These are phyloP conservation scores for Orius insidiosus DNA, from an alignment of 1,140 invertebrate species.

Conservation along the genomic window DNA sequence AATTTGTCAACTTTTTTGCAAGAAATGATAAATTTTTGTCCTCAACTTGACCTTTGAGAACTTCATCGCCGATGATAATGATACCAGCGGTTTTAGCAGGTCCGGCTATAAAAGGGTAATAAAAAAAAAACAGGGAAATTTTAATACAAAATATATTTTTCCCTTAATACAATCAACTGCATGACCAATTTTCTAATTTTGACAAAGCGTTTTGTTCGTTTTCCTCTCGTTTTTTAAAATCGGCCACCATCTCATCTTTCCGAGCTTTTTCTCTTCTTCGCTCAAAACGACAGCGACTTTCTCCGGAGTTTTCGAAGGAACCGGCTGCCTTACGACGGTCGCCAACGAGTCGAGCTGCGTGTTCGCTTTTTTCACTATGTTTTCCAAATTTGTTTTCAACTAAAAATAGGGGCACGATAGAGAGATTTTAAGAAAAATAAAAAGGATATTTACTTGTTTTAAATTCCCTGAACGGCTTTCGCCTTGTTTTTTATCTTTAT, in stretches of 20 bases:
- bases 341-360: background rate
- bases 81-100: slow-evolving; percentile 26
- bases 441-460: slow-evolving; percentile 26
- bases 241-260: background rate
- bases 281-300: background rate
- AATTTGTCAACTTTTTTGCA: slow-evolving; percentile 40
- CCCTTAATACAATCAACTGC: slow-evolving; percentile 5
- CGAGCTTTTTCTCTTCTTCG: background rate
- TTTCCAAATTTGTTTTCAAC: slow-evolving; percentile 7
- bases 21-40: slow-evolving; percentile 61
- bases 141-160: background rate
- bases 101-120: background rate
- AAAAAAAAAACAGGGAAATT: background rate
- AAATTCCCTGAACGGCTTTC: slow-evolving; percentile 25
- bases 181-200: slow-evolving; percentile 1
- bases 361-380: slow-evolving; percentile 6
- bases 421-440: slow-evolving; percentile 3
- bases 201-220: background rate
- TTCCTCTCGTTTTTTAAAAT: slow-evolving; percentile 9
- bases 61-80: slow-evolving; percentile 66
- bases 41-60: slow-evolving; percentile 58
- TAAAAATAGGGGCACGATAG: slow-evolving; percentile 1
- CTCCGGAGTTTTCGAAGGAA: background rate
- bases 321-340: background rate
- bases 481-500: slow-evolving; percentile 31